Evolutionary conservation across 2,797 vertebrate species (phyloP).

Genomic region (Neostethus bicornis): DNA sequence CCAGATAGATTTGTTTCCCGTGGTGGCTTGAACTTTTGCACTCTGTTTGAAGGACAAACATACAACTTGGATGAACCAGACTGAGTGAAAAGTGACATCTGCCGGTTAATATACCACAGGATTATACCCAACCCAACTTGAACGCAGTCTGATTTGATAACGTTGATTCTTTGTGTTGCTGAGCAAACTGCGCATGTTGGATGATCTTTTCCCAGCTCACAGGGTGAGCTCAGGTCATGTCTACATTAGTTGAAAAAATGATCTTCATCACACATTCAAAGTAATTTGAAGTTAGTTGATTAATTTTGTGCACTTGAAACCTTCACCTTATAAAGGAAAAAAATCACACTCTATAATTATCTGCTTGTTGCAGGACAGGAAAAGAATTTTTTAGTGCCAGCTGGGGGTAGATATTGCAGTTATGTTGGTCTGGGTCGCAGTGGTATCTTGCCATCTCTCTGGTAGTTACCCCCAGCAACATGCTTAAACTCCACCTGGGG

Average conservation of each 20-base stretch:
- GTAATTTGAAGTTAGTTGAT: too few species aligned
- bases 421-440: not conserved
- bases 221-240: conserved; percentile 4
- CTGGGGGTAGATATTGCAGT: not conserved
- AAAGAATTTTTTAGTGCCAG: not conserved
- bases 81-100: conserved; percentile 44
- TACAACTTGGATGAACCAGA: conserved; percentile 17
- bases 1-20: conserved; percentile 41
- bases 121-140: conserved; percentile 31
- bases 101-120: conserved; percentile 48
- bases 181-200: conserved; percentile 2
- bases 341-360: not conserved
- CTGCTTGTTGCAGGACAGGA: not conserved
- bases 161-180: conserved; percentile 1
- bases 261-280: conserved; percentile 1
- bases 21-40: conserved; percentile 28
- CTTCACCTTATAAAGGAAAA: conserved; percentile 6
- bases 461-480: not conserved
- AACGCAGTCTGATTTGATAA: conserved; percentile 10
- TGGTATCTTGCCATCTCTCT: not conserved
- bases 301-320: too few species aligned
- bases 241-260: conserved; percentile 8
- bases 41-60: conserved; percentile 35
- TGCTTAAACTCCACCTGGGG: not conserved
- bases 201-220: conserved; percentile 6